phyloP scores from a whole-genome alignment of 2,797 vertebrate genomes.

The Tangara arthus region DNA sequence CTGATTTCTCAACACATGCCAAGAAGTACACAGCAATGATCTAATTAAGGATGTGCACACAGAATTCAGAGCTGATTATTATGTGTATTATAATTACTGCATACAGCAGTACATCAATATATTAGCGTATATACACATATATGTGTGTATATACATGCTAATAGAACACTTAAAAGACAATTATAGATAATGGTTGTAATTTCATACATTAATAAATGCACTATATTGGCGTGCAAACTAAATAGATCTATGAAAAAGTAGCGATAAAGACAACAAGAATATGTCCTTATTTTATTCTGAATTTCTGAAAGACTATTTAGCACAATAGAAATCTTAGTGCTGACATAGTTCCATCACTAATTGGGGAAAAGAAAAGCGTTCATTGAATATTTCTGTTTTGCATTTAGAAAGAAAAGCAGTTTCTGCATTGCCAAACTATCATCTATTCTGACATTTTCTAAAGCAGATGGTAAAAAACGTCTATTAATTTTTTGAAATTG shows the following conservation, averaged over 20 bases:
- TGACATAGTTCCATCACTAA: not conserved
- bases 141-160: not conserved
- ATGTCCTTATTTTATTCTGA: not conserved
- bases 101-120: not conserved
- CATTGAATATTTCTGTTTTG: not conserved
- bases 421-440: not conserved
- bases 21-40: not conserved
- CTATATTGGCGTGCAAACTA: not conserved
- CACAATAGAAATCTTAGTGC: not conserved
- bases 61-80: not conserved
- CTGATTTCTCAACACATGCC: not conserved
- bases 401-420: constrained; percentile 8
- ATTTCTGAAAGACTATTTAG: not conserved
- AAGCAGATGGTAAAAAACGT: not conserved
- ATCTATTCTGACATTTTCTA: not conserved
- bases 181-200: not conserved
- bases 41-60: not conserved
- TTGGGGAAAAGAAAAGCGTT: not conserved
- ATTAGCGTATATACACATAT: not conserved
- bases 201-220: not conserved
- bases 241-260: not conserved
- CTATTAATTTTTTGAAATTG: not conserved
- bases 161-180: not conserved
- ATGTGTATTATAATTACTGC: not conserved
- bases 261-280: not conserved